These are phyloP conservation scores for Silurus lanzhouensis DNA, from an alignment of 2,797 vertebrate species.

Conservation along the genomic window DNA sequence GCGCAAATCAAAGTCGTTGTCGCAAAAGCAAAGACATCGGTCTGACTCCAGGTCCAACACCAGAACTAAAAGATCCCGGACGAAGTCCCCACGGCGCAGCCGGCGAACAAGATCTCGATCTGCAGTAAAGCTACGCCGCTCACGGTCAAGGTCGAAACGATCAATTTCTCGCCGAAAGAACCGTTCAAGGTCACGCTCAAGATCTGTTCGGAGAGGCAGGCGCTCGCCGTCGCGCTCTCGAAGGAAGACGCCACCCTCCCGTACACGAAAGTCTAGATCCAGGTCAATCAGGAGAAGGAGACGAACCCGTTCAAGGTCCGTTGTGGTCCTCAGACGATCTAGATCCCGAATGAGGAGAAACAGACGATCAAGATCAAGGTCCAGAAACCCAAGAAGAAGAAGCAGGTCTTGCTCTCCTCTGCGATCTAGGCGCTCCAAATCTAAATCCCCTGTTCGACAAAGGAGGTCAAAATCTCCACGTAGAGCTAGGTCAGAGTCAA, in stretches of 20 bases:
- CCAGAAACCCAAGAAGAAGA: slow-evolving; percentile 50
- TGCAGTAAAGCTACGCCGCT: slow-evolving; percentile 64
- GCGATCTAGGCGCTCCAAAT: slow-evolving; percentile 68
- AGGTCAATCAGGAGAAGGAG: slow-evolving; percentile 67
- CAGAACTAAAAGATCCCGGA: slow-evolving; percentile 56
- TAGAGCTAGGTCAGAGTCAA: slow-evolving; percentile 65
- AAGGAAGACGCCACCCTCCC: slow-evolving; percentile 69
- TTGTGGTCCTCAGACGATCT: slow-evolving; percentile 65
- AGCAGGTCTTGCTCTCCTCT: slow-evolving; percentile 59
- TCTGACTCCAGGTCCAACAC: slow-evolving; percentile 57
- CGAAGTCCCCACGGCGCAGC: slow-evolving; percentile 54
- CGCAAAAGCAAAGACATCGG: slow-evolving; percentile 51
- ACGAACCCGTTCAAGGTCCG: slow-evolving; percentile 73
- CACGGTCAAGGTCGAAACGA: slow-evolving; percentile 70
- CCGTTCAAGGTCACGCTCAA: slow-evolving; percentile 70
- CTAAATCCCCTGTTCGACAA: slow-evolving; percentile 55
- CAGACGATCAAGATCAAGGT: slow-evolving; percentile 57
- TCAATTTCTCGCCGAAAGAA: slow-evolving; percentile 55
- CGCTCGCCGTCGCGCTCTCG: slow-evolving; percentile 74
- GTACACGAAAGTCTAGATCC: slow-evolving; percentile 71
- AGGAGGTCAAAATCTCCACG: slow-evolving; percentile 54
- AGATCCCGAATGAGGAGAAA: slow-evolving; percentile 60
- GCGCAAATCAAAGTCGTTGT: slow-evolving; percentile 56
- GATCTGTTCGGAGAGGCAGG: slow-evolving; percentile 66
- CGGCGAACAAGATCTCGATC: slow-evolving; percentile 72